phyloP scores from a whole-genome alignment of 2,888 invertebrate genomes.

The Scaptomyza parva region DNA sequence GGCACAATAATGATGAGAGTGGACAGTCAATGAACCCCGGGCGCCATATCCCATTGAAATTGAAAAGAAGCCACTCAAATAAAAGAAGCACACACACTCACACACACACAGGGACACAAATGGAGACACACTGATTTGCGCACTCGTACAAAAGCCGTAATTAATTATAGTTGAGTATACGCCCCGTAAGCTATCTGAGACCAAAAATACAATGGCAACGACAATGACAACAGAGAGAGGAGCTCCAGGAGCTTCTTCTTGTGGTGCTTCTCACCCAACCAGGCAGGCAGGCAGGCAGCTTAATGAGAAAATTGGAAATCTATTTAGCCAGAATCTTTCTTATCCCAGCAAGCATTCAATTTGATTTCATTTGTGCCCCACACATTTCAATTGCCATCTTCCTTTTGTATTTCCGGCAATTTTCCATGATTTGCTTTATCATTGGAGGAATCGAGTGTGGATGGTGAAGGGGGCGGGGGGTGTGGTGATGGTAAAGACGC shows the following conservation, averaged over 20 bases:
- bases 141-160: constrained; percentile 52
- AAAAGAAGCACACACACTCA: constrained; percentile 18
- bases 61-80: constrained; percentile 75
- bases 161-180: constrained; percentile 73
- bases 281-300: constrained; percentile 11
- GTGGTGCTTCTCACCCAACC: constrained; percentile 61
- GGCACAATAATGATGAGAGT: constrained; percentile 15
- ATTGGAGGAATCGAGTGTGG: background rate
- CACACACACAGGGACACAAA: constrained; percentile 13
- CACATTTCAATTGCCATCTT: constrained; percentile 35
- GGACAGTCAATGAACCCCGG: constrained; percentile 64
- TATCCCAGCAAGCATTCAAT: constrained; percentile 48
- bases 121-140: constrained; percentile 10
- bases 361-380: constrained; percentile 61
- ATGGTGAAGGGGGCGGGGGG: background rate
- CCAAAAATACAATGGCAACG: constrained; percentile 35
- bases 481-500: constrained; percentile 12
- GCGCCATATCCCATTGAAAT: constrained; percentile 62
- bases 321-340: constrained; percentile 57
- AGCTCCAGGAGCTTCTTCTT: constrained; percentile 41
- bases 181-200: constrained; percentile 49
- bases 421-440: constrained; percentile 69
- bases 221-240: constrained; percentile 25
- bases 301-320: constrained; percentile 73
- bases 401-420: constrained; percentile 80